Conservation (phyloP, 2,888 invertebrate species). For the Priocnemis perturbator region DNA sequence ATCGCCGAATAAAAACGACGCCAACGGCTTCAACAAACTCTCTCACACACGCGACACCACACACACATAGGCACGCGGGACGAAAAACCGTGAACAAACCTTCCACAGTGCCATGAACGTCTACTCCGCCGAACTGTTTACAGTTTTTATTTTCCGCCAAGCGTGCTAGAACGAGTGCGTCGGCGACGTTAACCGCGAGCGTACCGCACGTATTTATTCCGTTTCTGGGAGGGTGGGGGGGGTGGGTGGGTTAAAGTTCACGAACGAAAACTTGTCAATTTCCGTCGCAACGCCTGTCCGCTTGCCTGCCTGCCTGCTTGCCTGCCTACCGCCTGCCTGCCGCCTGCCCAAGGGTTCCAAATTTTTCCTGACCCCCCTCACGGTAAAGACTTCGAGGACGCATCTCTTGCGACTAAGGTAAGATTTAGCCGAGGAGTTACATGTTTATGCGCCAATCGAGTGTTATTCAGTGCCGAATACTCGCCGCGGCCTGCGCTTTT, state of each 20-base stretch:
- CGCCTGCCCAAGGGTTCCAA: conserved; percentile 21
- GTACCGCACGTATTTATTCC: conserved; percentile 17
- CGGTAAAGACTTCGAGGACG: conserved; percentile 29
- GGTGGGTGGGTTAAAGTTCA: conserved; percentile 16
- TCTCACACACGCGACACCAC: neutral
- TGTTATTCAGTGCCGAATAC: too few species aligned
- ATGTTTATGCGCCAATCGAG: too few species aligned
- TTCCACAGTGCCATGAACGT: conserved; percentile 64
- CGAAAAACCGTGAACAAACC: conserved; percentile 30
- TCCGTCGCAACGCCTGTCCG: too few species aligned
- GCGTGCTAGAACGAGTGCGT: conserved; percentile 43
- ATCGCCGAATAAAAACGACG: conserved; percentile 47
- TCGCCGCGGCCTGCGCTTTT: too few species aligned
- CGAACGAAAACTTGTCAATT: conserved; percentile 2
- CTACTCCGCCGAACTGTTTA: conserved; percentile 60
- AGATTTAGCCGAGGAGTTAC: conserved; percentile 5
- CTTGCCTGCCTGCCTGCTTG: conserved; percentile 22
- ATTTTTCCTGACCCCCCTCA: conserved; percentile 24
- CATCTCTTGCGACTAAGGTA: conserved; percentile 37
- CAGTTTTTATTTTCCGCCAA: conserved; percentile 52
- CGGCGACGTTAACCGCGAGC: conserved; percentile 3
- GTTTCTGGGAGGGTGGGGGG: conserved; percentile 5
- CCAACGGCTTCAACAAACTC: conserved; percentile 17
- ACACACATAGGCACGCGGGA: conserved; percentile 30
- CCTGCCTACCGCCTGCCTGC: conserved; percentile 18